phyloP scores from a whole-genome alignment of 1,140 invertebrate species.

The Streblospio benedicti region DNA sequence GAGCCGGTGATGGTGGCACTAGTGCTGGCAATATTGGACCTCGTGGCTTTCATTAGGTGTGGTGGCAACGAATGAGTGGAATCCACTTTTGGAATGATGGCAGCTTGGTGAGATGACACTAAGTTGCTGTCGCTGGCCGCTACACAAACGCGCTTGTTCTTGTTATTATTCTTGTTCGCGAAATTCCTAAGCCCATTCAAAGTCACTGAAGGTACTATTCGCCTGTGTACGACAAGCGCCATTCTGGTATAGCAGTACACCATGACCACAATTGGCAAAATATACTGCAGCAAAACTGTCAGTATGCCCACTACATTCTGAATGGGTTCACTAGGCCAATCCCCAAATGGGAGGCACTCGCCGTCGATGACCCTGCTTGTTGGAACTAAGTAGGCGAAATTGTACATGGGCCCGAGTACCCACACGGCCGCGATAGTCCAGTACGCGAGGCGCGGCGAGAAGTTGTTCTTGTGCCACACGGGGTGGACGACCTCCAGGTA shows the following conservation, averaged over 20 bases:
- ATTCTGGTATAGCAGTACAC: slow-evolving; percentile 6
- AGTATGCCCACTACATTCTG: slow-evolving; percentile 3
- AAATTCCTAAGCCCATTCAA: too few species aligned
- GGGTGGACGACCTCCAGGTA: slow-evolving; percentile 11
- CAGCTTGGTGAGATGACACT: too few species aligned
- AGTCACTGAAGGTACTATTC: too few species aligned
- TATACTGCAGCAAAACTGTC: slow-evolving; percentile 8
- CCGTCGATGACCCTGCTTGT: background rate
- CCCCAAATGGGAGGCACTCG: background rate
- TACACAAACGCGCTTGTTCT: too few species aligned
- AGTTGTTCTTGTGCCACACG: background rate
- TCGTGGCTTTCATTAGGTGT: background rate
- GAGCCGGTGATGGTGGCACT: too few species aligned
- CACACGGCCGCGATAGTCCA: background rate
- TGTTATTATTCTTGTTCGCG: too few species aligned
- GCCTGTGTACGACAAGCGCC: background rate
- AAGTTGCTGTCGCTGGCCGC: too few species aligned
- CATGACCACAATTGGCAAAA: slow-evolving; percentile 1
- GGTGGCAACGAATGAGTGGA: background rate
- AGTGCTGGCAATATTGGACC: background rate
- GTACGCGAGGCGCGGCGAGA: background rate
- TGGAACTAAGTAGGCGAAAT: background rate
- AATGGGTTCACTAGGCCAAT: background rate
- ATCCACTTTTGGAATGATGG: background rate
- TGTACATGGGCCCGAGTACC: background rate